Evolutionary conservation across 53 echinoderm and acorn worm species (phyloP).

Genomic region (Echinometra lucunter): DNA sequence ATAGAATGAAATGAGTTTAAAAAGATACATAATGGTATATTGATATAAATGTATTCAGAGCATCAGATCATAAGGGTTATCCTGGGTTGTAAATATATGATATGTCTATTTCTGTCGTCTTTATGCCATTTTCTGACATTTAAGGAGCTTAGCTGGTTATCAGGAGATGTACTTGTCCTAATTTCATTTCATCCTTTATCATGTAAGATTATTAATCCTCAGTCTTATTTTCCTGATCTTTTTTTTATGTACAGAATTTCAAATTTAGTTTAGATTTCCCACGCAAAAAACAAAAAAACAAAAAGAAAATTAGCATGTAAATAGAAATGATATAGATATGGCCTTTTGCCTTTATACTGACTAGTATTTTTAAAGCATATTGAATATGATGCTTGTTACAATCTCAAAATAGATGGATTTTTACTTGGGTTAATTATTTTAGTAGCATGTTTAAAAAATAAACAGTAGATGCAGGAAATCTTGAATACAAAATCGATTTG

Average conservation of each 20-base stretch:
- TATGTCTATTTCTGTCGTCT: not conserved
- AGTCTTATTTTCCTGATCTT: not conserved
- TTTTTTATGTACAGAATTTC: not conserved
- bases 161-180: not conserved
- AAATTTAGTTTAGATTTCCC: not conserved
- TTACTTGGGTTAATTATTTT: too few species aligned
- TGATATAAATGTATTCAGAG: not conserved
- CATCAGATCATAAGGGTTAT: not conserved
- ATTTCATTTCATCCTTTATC: not conserved
- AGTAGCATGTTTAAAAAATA: too few species aligned
- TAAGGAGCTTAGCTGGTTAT: not conserved
- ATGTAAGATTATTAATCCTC: not conserved
- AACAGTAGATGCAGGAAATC: too few species aligned
- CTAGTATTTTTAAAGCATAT: not conserved
- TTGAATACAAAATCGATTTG: too few species aligned
- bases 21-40: not conserved
- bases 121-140: not conserved
- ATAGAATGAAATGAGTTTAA: not conserved
- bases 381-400: too few species aligned
- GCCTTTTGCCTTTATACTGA: not conserved
- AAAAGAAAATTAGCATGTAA: conserved; percentile 7
- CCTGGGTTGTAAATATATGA: not conserved
- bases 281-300: too few species aligned
- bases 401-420: too few species aligned
- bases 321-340: not conserved